These are phyloP conservation scores for Lerema accius DNA, from an alignment of 1,140 invertebrate species.

Conservation along the genomic window DNA sequence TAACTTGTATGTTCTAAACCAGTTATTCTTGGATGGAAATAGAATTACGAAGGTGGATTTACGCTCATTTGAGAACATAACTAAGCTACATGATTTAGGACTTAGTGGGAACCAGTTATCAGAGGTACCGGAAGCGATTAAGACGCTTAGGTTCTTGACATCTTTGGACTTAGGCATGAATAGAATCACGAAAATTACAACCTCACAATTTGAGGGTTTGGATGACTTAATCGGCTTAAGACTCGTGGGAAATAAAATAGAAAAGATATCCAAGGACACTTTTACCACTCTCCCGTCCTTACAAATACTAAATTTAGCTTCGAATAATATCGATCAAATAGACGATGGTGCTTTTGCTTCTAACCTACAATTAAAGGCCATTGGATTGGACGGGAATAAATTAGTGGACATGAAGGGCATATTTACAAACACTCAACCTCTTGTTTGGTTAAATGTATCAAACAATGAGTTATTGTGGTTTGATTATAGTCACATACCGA, in stretches of 20 bases:
- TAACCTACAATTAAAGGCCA: constrained; percentile 86
- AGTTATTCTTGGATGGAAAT: constrained; percentile 90
- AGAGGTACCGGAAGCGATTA: constrained; percentile 89
- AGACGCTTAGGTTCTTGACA: constrained; percentile 86
- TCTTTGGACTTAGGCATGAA: constrained; percentile 93
- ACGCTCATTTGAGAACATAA: constrained; percentile 91
- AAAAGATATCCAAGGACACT: constrained; percentile 86
- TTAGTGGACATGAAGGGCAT: constrained; percentile 87
- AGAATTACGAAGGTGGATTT: constrained; percentile 87
- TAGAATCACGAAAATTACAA: constrained; percentile 85
- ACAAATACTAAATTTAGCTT: constrained; percentile 87
- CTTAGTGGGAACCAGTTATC: constrained; percentile 90
- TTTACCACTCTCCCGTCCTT: constrained; percentile 86
- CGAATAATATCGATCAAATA: constrained; percentile 87
- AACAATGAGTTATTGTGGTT: constrained; percentile 88
- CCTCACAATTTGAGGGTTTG: constrained; percentile 85
- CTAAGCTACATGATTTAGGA: constrained; percentile 90
- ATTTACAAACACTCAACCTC: constrained; percentile 86
- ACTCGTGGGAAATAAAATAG: constrained; percentile 87
- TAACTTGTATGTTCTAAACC: constrained; percentile 89
- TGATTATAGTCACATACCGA: constrained; percentile 87
- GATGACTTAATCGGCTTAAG: constrained; percentile 86
- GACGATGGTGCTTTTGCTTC: constrained; percentile 87
- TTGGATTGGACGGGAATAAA: constrained; percentile 87
- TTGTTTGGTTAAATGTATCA: constrained; percentile 89